Conservation (phyloP, 64 coral and sea anemone species). For the Pachyseris speciosa region DNA sequence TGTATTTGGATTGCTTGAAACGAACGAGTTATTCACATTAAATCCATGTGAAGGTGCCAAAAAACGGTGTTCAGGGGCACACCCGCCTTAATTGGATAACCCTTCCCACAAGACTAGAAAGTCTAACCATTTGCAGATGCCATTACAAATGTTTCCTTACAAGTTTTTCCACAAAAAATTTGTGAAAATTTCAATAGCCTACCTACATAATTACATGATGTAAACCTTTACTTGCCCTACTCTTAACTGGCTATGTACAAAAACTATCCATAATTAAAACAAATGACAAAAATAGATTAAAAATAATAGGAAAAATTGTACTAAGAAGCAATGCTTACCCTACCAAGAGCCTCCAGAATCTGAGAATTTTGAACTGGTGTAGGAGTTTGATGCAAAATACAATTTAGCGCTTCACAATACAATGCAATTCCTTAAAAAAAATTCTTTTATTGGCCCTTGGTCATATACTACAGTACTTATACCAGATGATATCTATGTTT, state of each 20-base stretch:
- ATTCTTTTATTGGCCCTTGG: too few species aligned
- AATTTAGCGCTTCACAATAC: background rate
- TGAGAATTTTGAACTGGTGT: background rate
- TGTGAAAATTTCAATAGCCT: slow-evolving; percentile 30
- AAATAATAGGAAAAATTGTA: background rate
- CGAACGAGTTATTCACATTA: too few species aligned
- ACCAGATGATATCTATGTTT: too few species aligned
- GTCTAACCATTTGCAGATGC: too few species aligned
- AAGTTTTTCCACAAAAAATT: background rate
- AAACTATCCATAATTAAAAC: background rate
- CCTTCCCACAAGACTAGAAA: too few species aligned
- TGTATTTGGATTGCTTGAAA: too few species aligned
- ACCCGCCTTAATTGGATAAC: too few species aligned
- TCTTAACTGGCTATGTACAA: background rate
- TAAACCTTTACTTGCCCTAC: slow-evolving; percentile 2
- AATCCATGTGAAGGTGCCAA: too few species aligned
- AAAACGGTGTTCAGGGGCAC: too few species aligned
- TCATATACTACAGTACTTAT: too few species aligned
- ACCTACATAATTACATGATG: slow-evolving; percentile 32
- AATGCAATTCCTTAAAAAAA: background rate
- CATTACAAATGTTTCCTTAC: slow-evolving; percentile 15
- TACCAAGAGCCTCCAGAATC: background rate
- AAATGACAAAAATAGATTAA: too few species aligned
- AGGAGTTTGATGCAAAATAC: slow-evolving; percentile 12
- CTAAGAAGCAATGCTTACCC: background rate